A percentile compares a stretch with the other conserved stretches of the same genome.
phyloP scores from a whole-genome alignment of 2,888 invertebrate genomes.

The Pemphredon lugubris region DNA sequence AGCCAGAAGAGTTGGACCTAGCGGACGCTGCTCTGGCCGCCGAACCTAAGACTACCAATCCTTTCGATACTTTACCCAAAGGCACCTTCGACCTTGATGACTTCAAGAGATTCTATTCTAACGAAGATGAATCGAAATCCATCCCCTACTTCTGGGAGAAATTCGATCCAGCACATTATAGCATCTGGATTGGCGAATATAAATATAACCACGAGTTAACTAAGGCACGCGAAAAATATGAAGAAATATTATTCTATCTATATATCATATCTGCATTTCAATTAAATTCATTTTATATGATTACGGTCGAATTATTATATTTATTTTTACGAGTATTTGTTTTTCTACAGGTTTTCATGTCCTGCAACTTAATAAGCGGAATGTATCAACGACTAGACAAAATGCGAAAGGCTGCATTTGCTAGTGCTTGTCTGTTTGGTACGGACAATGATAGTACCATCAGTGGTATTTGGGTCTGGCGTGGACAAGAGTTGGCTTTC shows the following conservation, averaged over 20 bases:
- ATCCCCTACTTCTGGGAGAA: constrained; percentile 99
- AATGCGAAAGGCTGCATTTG: constrained; percentile 98
- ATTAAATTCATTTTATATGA: not conserved
- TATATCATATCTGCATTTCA: too few relatives aligned
- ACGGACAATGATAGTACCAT: constrained; percentile 95
- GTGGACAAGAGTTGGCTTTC: constrained; percentile 96
- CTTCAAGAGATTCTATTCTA: constrained; percentile 98
- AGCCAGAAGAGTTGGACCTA: constrained; percentile 85
- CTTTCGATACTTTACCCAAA: constrained; percentile 94
- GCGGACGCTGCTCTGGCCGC: constrained; percentile 87
- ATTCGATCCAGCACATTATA: constrained; percentile 97
- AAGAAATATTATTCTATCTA: too few relatives aligned
- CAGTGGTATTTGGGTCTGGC: constrained; percentile 99
- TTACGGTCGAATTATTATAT: too few relatives aligned
- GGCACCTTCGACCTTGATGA: constrained; percentile 97
- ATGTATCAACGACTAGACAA: constrained; percentile 99
- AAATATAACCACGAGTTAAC: constrained; percentile 96
- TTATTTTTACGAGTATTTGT: not conserved
- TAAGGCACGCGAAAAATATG: constrained; percentile 81
- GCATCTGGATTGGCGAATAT: constrained; percentile 98
- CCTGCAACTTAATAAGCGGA: constrained; percentile 97
- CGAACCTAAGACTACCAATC: constrained; percentile 94
- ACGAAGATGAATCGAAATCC: constrained; percentile 95
- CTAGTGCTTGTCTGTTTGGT: constrained; percentile 96
- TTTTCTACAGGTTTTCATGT: constrained; percentile 90